A percentile compares a stretch with the other conserved stretches of the same genome.
Evolutionary conservation across 1,140 invertebrate species (phyloP).

Genomic region (Drosophila prosaltans): DNA sequence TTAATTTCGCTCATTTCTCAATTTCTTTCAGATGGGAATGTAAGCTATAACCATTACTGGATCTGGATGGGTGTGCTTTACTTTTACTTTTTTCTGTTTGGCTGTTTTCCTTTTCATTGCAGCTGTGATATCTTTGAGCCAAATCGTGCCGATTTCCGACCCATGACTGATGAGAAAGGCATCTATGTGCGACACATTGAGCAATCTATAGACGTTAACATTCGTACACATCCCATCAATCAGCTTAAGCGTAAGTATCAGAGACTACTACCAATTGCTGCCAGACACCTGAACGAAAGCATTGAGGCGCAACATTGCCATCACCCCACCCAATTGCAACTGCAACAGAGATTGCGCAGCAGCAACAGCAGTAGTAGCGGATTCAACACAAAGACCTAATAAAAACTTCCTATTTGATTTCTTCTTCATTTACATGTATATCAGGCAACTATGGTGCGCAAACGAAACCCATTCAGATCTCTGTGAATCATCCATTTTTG

Average conservation of each 20-base stretch:
- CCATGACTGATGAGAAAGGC: slow-evolving; percentile 89
- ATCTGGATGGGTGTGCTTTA: not conserved
- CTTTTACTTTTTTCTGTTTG: slow-evolving; percentile 52
- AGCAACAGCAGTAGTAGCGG: slow-evolving; percentile 1
- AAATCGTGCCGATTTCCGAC: slow-evolving; percentile 88
- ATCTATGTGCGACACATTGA: slow-evolving; percentile 92
- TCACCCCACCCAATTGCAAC: slow-evolving; percentile 56
- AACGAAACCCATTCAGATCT: slow-evolving; percentile 87
- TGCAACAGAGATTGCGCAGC: slow-evolving; percentile 31
- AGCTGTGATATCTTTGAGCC: slow-evolving; percentile 91
- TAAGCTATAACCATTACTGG: slow-evolving; percentile 39
- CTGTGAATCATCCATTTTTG: slow-evolving; percentile 90
- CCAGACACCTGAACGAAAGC: slow-evolving; percentile 63
- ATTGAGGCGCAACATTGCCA: slow-evolving; percentile 61
- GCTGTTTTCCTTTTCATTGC: slow-evolving; percentile 55
- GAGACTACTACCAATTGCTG: slow-evolving; percentile 29
- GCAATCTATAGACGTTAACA: slow-evolving; percentile 91
- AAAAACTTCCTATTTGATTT: slow-evolving; percentile 60
- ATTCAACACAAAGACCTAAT: slow-evolving; percentile 46
- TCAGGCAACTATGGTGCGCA: slow-evolving; percentile 78
- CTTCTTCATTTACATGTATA: slow-evolving; percentile 25
- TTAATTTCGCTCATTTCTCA: slow-evolving; percentile 6
- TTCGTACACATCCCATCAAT: slow-evolving; percentile 87
- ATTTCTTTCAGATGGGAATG: slow-evolving; percentile 68
- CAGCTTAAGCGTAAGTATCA: slow-evolving; percentile 84